phyloP scores from a whole-genome alignment of 2,888 invertebrate genomes.

The Epirrhoe tristata region DNA sequence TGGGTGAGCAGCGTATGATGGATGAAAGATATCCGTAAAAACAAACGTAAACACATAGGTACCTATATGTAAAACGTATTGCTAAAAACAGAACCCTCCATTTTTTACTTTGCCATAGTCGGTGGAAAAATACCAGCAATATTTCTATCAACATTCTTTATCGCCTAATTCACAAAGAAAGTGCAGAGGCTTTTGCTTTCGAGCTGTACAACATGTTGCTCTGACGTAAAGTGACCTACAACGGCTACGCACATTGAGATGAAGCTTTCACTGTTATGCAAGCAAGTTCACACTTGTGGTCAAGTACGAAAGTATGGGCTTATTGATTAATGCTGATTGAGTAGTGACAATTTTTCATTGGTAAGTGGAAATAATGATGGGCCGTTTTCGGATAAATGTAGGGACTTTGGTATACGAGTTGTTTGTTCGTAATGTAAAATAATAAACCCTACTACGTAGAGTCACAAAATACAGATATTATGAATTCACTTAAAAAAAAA shows the following conservation, averaged over 20 bases:
- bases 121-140: too few species aligned
- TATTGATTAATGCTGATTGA: slow-evolving; percentile 35
- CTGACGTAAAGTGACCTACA: slow-evolving; percentile 46
- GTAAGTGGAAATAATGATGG: slow-evolving; percentile 20
- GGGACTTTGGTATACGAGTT: not conserved
- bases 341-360: slow-evolving; percentile 28
- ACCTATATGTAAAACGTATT: too few species aligned
- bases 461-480: too few species aligned
- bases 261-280: slow-evolving; percentile 57
- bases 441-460: too few species aligned
- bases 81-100: too few species aligned
- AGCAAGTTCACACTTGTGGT: slow-evolving; percentile 51
- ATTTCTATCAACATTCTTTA: not conserved
- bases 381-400: not conserved
- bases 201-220: slow-evolving; percentile 36
- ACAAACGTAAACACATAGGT: too few species aligned
- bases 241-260: slow-evolving; percentile 32
- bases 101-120: too few species aligned
- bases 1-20: too few species aligned
- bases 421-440: not conserved
- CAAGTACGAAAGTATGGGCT: slow-evolving; percentile 37
- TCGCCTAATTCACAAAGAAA: slow-evolving; percentile 33
- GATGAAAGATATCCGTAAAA: too few species aligned
- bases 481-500: too few species aligned
- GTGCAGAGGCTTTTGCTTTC: slow-evolving; percentile 38